These are phyloP conservation scores for Cancer borealis DNA, from an alignment of 2,888 invertebrate genomes.

Conservation along the genomic window DNA sequence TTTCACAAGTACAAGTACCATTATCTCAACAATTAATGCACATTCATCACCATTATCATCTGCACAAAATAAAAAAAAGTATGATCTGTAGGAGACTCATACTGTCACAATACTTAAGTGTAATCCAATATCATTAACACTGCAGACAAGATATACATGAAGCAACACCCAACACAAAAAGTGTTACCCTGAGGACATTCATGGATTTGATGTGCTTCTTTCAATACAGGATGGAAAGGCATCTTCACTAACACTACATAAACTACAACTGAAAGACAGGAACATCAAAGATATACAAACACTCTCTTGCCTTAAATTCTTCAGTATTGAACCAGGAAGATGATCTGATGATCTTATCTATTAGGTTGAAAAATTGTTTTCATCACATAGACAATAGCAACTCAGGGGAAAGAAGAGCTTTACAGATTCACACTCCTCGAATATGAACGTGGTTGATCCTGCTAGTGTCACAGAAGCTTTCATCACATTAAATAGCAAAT, in stretches of 20 bases:
- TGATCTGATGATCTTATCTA: background rate
- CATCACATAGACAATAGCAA: background rate
- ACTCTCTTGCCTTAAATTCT: background rate
- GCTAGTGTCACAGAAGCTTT: background rate
- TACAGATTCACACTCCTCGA: background rate
- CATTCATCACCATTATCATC: background rate
- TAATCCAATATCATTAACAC: background rate
- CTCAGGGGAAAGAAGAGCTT: background rate
- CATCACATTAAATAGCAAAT: background rate
- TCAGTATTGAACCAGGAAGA: background rate
- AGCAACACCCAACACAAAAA: background rate
- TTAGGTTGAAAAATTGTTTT: background rate
- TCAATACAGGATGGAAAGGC: background rate
- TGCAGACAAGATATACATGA: background rate
- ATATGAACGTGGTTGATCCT: background rate
- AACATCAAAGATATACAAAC: background rate
- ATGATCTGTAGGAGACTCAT: background rate
- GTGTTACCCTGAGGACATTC: constrained; percentile 27
- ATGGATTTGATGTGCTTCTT: background rate
- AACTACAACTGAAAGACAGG: background rate
- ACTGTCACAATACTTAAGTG: background rate
- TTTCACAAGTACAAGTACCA: background rate
- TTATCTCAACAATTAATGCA: background rate
- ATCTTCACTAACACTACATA: constrained; percentile 13
- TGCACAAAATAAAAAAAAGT: background rate